phyloP scores from a whole-genome alignment of 2,797 vertebrate species.

The Micrastur ruficollis region DNA sequence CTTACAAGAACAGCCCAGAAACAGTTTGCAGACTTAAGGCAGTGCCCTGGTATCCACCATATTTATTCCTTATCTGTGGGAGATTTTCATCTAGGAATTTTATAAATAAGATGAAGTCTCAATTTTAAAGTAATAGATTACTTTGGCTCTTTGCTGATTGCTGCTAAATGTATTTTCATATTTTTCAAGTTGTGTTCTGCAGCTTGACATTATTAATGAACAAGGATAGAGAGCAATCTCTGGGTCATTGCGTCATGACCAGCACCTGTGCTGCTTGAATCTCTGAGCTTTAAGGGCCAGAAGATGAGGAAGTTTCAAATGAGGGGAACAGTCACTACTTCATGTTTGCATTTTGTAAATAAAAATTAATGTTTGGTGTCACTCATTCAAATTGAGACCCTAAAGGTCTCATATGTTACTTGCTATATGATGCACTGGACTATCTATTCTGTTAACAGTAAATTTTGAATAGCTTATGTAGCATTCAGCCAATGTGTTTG shows the following conservation, averaged over 20 bases:
- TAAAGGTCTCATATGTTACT: background rate
- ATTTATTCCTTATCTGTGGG: background rate
- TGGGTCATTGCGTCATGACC: background rate
- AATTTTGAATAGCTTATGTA: background rate
- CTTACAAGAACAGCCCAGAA: background rate
- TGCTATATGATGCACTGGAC: background rate
- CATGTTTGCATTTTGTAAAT: background rate
- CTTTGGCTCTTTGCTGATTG: background rate
- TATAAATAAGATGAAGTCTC: background rate
- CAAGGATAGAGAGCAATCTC: background rate
- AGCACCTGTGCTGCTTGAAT: background rate
- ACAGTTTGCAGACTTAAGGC: background rate
- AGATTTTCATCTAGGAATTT: background rate
- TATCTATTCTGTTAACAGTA: background rate
- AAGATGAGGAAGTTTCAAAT: background rate
- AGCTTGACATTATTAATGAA: background rate
- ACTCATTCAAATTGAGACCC: background rate
- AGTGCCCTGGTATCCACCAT: background rate
- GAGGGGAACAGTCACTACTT: background rate
- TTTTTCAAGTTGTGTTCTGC: background rate
- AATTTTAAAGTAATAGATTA: background rate
- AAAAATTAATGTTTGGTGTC: background rate
- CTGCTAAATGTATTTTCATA: background rate
- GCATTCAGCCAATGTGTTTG: background rate
- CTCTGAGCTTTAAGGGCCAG: background rate